Evolutionary conservation across 2,888 invertebrate genomes (phyloP).

Genomic region (Polymixis flavicincta): DNA sequence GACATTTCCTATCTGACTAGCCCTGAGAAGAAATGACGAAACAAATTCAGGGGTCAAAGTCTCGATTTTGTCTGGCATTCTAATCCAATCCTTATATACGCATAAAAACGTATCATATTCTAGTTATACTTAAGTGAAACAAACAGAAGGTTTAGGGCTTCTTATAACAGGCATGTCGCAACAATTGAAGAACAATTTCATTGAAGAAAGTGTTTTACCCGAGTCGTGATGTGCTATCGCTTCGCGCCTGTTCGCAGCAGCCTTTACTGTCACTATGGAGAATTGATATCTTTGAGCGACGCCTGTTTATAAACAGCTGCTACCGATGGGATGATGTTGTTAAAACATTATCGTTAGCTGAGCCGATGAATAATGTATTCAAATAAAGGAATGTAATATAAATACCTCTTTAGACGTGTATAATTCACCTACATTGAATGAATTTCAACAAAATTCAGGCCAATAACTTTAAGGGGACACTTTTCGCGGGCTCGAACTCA

Average conservation of each 20-base stretch:
- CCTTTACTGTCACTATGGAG: not conserved
- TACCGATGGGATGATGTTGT: constrained; percentile 7
- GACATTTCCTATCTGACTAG: no score
- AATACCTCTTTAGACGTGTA: not conserved
- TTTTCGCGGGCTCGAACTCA: no score
- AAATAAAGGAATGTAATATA: constrained; percentile 9
- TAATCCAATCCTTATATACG: not conserved
- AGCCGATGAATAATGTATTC: constrained; percentile 26
- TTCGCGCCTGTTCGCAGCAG: no score
- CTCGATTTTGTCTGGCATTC: no score
- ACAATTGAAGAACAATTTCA: no score
- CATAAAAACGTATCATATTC: not conserved
- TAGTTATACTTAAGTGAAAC: constrained; percentile 8
- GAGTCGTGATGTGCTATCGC: no score
- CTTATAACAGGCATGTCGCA: no score
- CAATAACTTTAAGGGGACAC: no score
- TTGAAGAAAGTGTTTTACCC: no score
- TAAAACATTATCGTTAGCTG: constrained; percentile 22
- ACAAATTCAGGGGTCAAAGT: no score
- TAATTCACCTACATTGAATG: not conserved
- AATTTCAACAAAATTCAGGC: constrained; percentile 30
- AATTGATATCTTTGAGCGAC: constrained; percentile 4
- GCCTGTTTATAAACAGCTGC: constrained; percentile 38
- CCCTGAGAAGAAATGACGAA: no score
- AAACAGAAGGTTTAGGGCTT: not conserved